phyloP scores from a whole-genome alignment of 2,113 vertebrate species.

The Ia io region DNA sequence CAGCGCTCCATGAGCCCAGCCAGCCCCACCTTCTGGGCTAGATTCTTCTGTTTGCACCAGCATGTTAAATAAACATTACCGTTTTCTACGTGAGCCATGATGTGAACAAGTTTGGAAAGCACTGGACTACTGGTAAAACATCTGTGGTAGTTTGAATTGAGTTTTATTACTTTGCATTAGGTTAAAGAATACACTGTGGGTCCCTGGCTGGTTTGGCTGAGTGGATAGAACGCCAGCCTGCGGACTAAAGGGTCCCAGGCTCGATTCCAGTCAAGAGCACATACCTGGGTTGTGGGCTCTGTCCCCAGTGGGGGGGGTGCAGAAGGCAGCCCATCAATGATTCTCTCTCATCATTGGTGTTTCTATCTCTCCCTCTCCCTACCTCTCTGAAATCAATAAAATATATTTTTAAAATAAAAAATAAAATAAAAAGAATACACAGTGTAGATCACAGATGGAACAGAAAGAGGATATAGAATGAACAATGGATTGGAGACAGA shows the following conservation, averaged over 20 bases:
- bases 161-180: background rate
- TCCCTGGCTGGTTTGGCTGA: too few relatives aligned
- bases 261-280: too few relatives aligned
- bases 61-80: background rate
- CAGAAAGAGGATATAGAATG: background rate
- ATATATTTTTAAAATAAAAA: too few relatives aligned
- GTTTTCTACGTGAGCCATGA: background rate
- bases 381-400: too few relatives aligned
- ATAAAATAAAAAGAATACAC: background rate
- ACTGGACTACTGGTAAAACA: background rate
- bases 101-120: background rate
- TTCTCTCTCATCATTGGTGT: too few relatives aligned
- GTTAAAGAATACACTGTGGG: background rate
- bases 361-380: too few relatives aligned
- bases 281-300: too few relatives aligned
- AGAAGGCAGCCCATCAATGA: too few relatives aligned
- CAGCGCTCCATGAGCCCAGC: background rate
- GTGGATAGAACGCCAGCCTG: too few relatives aligned
- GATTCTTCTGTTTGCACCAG: background rate
- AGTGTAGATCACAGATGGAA: background rate
- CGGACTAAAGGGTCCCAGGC: too few relatives aligned
- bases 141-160: background rate
- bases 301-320: too few relatives aligned
- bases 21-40: background rate
- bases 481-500: background rate